These are phyloP conservation scores for Amphiprion ocellaris DNA, from an alignment of 2,113 vertebrate species.

Conservation along the genomic window DNA sequence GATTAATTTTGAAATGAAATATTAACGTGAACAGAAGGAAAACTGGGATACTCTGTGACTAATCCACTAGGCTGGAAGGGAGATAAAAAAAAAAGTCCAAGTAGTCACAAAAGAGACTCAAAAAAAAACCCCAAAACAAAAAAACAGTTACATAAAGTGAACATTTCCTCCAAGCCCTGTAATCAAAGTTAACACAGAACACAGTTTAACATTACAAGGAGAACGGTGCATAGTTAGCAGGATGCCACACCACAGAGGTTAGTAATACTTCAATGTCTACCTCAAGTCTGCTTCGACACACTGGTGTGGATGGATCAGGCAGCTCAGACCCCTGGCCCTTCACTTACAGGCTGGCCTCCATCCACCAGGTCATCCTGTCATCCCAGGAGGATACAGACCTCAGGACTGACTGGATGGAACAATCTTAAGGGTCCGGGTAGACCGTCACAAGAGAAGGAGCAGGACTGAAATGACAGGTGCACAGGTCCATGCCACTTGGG, in stretches of 20 bases:
- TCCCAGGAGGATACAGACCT: conserved; percentile 32
- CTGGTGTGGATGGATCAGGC: conserved; percentile 1
- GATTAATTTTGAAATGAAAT: no score
- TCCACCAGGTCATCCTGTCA: conserved; percentile 33
- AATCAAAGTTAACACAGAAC: conserved; percentile 17
- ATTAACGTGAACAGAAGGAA: no score
- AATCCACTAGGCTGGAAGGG: no score
- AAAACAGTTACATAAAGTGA: not conserved
- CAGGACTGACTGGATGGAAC: conserved; percentile 29
- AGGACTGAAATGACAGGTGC: conserved; percentile 59
- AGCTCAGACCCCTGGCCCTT: conserved; percentile 13
- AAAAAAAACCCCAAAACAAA: not conserved
- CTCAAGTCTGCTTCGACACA: conserved; percentile 22
- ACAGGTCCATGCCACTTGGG: conserved; percentile 15
- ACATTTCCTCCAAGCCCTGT: not conserved
- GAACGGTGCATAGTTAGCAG: conserved; percentile 13
- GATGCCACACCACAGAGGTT: not conserved
- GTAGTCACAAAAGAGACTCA: not conserved
- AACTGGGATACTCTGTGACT: no score
- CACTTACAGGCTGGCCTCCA: conserved; percentile 5
- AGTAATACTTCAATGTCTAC: conserved; percentile 45
- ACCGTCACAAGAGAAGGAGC: conserved; percentile 34
- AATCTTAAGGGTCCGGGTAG: conserved; percentile 29
- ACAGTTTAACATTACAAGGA: conserved; percentile 1
- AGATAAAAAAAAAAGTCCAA: no score